These are phyloP conservation scores for Lophotis ruficrista DNA, from an alignment of 2,113 vertebrate genomes.

Conservation along the genomic window DNA sequence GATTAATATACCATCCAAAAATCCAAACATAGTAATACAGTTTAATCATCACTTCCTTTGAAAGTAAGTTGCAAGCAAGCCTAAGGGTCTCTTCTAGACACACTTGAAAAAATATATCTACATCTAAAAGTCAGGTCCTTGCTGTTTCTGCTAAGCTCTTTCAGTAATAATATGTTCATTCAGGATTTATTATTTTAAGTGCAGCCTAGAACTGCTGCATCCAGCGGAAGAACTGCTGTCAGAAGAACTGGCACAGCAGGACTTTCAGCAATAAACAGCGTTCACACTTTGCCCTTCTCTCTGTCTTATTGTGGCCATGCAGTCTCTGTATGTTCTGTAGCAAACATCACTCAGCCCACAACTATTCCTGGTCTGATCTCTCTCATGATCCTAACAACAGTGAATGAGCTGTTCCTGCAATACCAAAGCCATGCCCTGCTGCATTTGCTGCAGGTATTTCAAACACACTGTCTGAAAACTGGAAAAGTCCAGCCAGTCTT, in stretches of 20 bases:
- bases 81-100: not conserved
- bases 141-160: not conserved
- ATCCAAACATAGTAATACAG: not conserved
- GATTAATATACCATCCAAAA: not conserved
- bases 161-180: not conserved
- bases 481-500: not conserved
- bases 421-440: not conserved
- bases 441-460: not conserved
- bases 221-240: not conserved
- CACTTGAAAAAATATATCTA: not conserved
- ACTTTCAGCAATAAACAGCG: not conserved
- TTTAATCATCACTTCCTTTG: not conserved
- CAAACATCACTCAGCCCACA: not conserved
- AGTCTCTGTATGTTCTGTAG: not conserved
- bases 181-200: not conserved
- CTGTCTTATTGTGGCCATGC: not conserved
- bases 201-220: not conserved
- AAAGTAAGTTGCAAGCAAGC: not conserved
- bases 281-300: not conserved
- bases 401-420: not conserved
- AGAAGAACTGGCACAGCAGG: not conserved
- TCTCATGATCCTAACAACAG: accelerated
- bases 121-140: not conserved
- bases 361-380: not conserved
- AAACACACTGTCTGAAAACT: not conserved